Base-by-base conservation (phyloP, 2,888 invertebrate species). In the Pseudococcus longispinus region DNA sequence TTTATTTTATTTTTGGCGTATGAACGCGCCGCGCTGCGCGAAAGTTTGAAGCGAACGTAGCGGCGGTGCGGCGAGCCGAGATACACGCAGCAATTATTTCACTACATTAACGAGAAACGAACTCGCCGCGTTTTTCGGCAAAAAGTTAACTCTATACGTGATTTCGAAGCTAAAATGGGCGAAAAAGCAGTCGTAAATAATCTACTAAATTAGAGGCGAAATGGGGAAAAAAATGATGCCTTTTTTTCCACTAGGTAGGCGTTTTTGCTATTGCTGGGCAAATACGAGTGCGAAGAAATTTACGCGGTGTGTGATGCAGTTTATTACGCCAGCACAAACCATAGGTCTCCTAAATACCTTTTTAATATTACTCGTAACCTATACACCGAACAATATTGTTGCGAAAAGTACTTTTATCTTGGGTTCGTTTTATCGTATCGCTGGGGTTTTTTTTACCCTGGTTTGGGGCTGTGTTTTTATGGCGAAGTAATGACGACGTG, bases 131-230 rank as follows among this genome's bases (percentile, higher is more conserved):
- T 13, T 51, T 51, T 51, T 51, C 15, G 65, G 26, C 23, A 65
- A 65, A 65, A 65, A 65, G 65, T 65, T 65, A 65, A 65, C 65
- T 65, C 51, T 51, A 13, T 46, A 65, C 65, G 65, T 65, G 65
- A 65, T 65, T 65, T 65, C 23, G 65, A 26, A 65, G 65, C 65
- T 26, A 26, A 65, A 65, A 65, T 65, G 26, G 65, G 65, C 65
- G 65, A 65, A 65, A 65, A 65, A 65, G 26, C 65, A 65, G 65
- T 65, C 65, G 65, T 65, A 65, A 65, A 65, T 65, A 65, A 65
- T 65, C 9, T 65, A 65, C 65, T 26, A 65, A 65, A 65, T 65
- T 23, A 65, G 65, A 65, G 20, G 26, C 65, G 65, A 65, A 65
- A 65, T 65, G 26, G 65, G 65, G 23, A 65, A 51, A 51, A 65